A percentile compares a stretch with the other conserved stretches of the same genome.
These are phyloP conservation scores for Mobula birostris DNA, from an alignment of 2,113 vertebrate genomes.

Conservation along the genomic window DNA sequence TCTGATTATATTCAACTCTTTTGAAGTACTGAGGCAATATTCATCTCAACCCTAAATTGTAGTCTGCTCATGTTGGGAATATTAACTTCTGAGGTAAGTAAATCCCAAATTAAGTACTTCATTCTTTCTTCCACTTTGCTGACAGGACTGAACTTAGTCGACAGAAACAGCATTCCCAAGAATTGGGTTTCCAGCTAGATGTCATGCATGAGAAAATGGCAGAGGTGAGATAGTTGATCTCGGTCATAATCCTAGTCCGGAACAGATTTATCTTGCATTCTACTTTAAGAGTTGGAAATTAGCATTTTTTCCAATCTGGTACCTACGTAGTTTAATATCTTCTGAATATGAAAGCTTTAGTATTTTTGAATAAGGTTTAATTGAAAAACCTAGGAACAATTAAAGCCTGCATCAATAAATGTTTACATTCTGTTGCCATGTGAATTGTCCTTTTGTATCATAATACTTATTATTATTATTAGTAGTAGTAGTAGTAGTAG, in stretches of 20 bases:
- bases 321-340: background rate
- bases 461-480: background rate
- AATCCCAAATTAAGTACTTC: slow-evolving; percentile 20
- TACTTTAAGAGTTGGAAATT: background rate
- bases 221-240: slow-evolving; percentile 65
- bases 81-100: background rate
- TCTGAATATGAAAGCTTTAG: background rate
- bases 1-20: background rate
- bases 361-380: background rate
- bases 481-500: too few relatives aligned
- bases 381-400: background rate
- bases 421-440: too few relatives aligned
- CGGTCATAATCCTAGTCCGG: background rate
- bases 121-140: slow-evolving; percentile 41
- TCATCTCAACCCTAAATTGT: background rate
- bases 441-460: background rate
- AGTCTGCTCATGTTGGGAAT: background rate
- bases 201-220: slow-evolving; percentile 60
- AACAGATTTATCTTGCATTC: background rate
- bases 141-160: slow-evolving; percentile 73
- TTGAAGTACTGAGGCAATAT: background rate
- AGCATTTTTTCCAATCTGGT: background rate
- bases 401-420: background rate
- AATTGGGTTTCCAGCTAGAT: slow-evolving; percentile 73
- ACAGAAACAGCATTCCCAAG: slow-evolving; percentile 72